Percentiles rank a stretch among this genome's conserved stretches.
Evolutionary conservation across 2,888 invertebrate species (phyloP).

Genomic region (Mylabris sibirica): DNA sequence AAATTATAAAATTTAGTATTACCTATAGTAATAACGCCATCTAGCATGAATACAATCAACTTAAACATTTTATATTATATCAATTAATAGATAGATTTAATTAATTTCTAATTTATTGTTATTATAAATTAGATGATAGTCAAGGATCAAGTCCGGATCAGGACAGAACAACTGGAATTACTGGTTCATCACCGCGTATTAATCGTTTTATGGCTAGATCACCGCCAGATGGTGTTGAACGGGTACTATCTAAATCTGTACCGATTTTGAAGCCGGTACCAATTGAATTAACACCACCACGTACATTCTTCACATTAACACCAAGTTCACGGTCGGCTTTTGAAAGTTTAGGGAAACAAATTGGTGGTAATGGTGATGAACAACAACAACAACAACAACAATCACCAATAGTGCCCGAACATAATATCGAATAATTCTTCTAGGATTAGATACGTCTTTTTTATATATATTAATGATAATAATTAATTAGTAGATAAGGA

Average conservation of each 20-base stretch:
- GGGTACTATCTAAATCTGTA: constrained; percentile 73
- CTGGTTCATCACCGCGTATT: constrained; percentile 84
- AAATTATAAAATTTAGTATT: constrained; percentile 4
- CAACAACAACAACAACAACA: constrained; percentile 12
- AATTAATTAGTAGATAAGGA: not conserved
- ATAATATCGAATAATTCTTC: constrained; percentile 42
- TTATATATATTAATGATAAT: constrained; percentile 1
- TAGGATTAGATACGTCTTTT: constrained; percentile 20
- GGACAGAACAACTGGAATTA: constrained; percentile 67
- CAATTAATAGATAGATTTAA: not conserved
- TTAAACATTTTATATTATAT: not conserved
- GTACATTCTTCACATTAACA: constrained; percentile 74
- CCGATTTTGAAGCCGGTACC: constrained; percentile 31
- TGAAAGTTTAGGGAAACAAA: constrained; percentile 66
- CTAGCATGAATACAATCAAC: constrained; percentile 1
- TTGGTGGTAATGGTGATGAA: not conserved
- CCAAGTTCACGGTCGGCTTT: constrained; percentile 84
- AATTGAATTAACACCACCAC: constrained; percentile 64
- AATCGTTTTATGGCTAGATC: constrained; percentile 85
- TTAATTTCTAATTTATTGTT: not conserved
- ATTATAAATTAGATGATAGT: constrained; percentile 67
- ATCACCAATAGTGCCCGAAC: constrained; percentile 54
- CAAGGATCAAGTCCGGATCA: constrained; percentile 80
- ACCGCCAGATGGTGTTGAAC: constrained; percentile 91
- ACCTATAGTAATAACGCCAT: constrained; percentile 12